Percentiles rank a stretch among this genome's conserved stretches.
Conservation (phyloP, 64 coral and sea anemone species). For the Actinia equina region DNA sequence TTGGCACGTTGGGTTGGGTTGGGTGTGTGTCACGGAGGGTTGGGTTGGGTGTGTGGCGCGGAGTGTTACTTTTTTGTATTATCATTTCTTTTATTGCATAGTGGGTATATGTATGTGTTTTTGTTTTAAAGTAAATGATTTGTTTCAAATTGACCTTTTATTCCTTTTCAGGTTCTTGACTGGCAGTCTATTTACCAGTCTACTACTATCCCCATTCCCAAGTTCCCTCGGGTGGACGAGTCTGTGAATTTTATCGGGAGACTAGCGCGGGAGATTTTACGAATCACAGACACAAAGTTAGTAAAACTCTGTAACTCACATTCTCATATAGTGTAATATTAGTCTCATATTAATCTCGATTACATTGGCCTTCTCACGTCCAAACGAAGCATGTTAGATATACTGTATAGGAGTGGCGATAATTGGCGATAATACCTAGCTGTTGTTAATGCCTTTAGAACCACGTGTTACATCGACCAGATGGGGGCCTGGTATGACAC, state of each 20-base stretch:
- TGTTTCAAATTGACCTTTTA: not conserved
- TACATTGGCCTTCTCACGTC: no score
- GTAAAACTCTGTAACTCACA: not conserved
- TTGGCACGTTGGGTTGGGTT: no score
- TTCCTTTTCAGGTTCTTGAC: conserved; percentile 65
- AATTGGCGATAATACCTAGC: not conserved
- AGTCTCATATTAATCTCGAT: no score
- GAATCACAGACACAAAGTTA: conserved; percentile 92
- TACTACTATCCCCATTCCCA: conserved; percentile 92
- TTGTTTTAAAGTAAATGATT: not conserved
- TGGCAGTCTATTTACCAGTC: conserved; percentile 99
- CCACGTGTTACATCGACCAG: conserved; percentile 94
- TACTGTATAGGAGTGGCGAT: no score
- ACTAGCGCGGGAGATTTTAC: conserved; percentile 81
- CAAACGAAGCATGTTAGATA: no score
- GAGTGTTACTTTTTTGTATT: no score
- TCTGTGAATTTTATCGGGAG: conserved; percentile 98
- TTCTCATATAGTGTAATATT: no score
- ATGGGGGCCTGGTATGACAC: conserved; percentile 98
- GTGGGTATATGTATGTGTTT: not conserved
- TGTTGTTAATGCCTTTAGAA: conserved; percentile 25
- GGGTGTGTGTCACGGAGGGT: no score
- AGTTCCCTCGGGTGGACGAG: conserved; percentile 95
- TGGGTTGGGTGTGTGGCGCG: no score
- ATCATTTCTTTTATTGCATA: no score